Conservation (phyloP, 2,113 vertebrate genomes). For the Salvelinus fontinalis region DNA sequence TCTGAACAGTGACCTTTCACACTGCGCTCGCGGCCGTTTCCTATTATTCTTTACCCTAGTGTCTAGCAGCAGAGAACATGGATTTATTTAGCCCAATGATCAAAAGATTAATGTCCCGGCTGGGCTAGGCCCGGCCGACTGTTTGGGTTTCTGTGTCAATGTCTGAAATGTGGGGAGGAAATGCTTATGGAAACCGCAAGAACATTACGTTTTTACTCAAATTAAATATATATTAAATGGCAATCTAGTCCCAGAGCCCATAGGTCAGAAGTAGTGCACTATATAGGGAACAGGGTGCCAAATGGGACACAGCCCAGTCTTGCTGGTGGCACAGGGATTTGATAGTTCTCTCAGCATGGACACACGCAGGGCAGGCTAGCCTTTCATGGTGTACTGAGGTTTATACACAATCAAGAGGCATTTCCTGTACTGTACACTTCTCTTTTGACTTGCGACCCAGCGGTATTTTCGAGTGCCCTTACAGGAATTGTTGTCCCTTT, state of each 20-base stretch:
- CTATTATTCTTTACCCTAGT: slow-evolving; percentile 49
- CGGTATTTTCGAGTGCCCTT: slow-evolving; percentile 22
- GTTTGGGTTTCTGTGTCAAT: slow-evolving; percentile 44
- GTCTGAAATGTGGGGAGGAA: slow-evolving; percentile 42
- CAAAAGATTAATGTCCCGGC: slow-evolving; percentile 53
- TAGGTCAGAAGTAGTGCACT: not conserved
- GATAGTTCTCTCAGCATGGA: slow-evolving; percentile 56
- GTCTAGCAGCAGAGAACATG: slow-evolving; percentile 28
- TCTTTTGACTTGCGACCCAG: slow-evolving; percentile 27
- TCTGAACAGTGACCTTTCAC: slow-evolving; percentile 28
- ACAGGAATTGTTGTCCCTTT: slow-evolving; percentile 29
- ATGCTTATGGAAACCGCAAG: slow-evolving; percentile 47
- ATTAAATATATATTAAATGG: slow-evolving; percentile 27
- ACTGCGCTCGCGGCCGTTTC: slow-evolving; percentile 37
- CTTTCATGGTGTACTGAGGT: slow-evolving; percentile 38
- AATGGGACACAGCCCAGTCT: not conserved
- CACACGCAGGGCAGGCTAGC: slow-evolving; percentile 15
- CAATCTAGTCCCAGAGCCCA: too few species aligned
- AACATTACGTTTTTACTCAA: slow-evolving; percentile 18
- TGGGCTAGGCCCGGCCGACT: slow-evolving; percentile 10
- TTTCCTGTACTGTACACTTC: slow-evolving; percentile 54
- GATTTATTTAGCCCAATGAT: slow-evolving; percentile 58
- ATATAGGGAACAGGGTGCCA: too few species aligned
- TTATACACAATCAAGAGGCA: slow-evolving; percentile 55
- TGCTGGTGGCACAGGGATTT: slow-evolving; percentile 41